Percentiles rank a stretch among this genome's conserved stretches.
Evolutionary conservation across 2,888 invertebrate species (phyloP).

Genomic region (Hirtodrosophila cameraria): DNA sequence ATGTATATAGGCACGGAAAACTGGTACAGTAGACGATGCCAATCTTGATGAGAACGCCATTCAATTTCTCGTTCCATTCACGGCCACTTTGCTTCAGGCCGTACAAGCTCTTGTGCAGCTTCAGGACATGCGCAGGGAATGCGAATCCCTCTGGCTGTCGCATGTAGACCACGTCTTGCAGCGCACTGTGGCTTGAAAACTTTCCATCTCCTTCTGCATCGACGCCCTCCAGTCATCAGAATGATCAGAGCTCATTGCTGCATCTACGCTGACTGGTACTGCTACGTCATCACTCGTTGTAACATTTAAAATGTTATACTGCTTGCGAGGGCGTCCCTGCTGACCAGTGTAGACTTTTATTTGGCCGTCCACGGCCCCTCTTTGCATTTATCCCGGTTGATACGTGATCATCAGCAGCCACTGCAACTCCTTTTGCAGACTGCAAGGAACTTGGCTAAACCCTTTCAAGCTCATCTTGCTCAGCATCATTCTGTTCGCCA

Average conservation of each 20-base stretch:
- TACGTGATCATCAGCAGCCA: neutral
- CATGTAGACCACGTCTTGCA: slow-evolving; percentile 49
- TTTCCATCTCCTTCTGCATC: slow-evolving; percentile 29
- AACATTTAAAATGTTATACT: slow-evolving; percentile 5
- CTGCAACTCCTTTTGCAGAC: neutral
- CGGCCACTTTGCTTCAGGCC: slow-evolving; percentile 58
- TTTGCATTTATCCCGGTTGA: too few species aligned
- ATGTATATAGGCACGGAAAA: slow-evolving; percentile 41
- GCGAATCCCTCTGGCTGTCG: slow-evolving; percentile 35
- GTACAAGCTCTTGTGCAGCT: slow-evolving; percentile 48
- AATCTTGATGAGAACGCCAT: slow-evolving; percentile 30
- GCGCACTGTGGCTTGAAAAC: slow-evolving; percentile 26
- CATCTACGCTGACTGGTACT: slow-evolving; percentile 28
- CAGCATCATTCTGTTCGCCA: neutral
- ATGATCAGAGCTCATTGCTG: slow-evolving; percentile 15
- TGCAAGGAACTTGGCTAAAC: neutral
- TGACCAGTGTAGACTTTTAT: slow-evolving; percentile 3
- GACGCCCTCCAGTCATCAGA: too few species aligned
- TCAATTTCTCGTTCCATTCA: slow-evolving; percentile 52
- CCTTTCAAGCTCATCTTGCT: neutral
- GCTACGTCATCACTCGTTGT: slow-evolving; percentile 4
- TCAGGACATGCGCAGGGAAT: slow-evolving; percentile 21
- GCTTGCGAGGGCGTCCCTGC: neutral
- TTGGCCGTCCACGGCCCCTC: neutral
- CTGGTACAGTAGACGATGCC: slow-evolving; percentile 34